Evolutionary conservation across 2,888 invertebrate genomes (phyloP), one percentile per base, ranked within the genome.

Genomic region (Pogonocherus hispidulus): DNA sequence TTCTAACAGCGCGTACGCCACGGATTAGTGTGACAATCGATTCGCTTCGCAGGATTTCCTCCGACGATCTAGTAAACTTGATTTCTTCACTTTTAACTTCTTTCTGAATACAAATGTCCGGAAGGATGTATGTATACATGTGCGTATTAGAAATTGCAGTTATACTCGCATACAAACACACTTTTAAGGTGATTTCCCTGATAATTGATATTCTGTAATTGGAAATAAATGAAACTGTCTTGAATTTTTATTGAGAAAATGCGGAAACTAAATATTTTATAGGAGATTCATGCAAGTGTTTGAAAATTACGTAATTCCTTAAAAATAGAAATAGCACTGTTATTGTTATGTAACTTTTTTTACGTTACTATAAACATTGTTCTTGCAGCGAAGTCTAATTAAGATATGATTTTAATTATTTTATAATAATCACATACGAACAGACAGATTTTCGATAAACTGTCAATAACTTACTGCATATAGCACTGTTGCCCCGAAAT

Each of bases 21-120:
- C 47, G 37, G 47, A 63, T 35, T 63, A 19, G 52, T 63, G 55
- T 35, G 55, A 63, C 55, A 63, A 54, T 14, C 16, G 44, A 46
- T 55, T n/a, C 62, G 62, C 22, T 62, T 22, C 51, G 37, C 37
- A 41, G 23, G 18, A 51, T 51, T 32, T 62, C 32, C 63, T 23
- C 20, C 44, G n/a, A 23, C 23, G 22, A 23, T 18, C 5, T 32
- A 51, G 27, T 16, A 32, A n/a, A 52, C 27, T 54, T 11, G 37
- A 55, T 55, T 55, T 55, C 55, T 41, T 55, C 55, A 55, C 35
- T 19, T 55, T 27, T 35, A n/a, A 37, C 55, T n/a, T 55, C 8
- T 55, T 46, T 35, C 19, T 63, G 54, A 54, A 63, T 55, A 63
- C 47, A 55, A 54, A 63, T 47, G 46, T 6, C 27, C 55, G 63